Conservation (phyloP, 2,888 invertebrate genomes). For the Athetis lepigone region DNA sequence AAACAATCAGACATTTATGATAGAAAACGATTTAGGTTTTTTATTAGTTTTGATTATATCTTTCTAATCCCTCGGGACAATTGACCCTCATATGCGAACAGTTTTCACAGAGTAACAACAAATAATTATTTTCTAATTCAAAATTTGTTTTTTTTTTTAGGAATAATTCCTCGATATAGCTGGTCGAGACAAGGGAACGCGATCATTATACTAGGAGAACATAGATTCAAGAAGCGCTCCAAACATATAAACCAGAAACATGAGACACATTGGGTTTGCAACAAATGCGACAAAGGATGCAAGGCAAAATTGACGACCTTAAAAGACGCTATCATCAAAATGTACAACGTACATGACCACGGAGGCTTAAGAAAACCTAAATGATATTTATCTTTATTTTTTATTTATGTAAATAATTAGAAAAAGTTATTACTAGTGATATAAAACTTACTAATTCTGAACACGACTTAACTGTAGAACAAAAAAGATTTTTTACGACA, state of each 20-base stretch:
- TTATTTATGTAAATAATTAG: not conserved
- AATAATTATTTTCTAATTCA: conserved; percentile 13
- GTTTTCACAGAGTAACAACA: too few species aligned
- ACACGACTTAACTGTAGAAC: too few species aligned
- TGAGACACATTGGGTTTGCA: conserved; percentile 87
- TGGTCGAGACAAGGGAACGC: conserved; percentile 87
- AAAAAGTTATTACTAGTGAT: too few species aligned
- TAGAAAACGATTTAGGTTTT: too few species aligned
- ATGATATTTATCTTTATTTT: conserved; percentile 53
- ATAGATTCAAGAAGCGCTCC: conserved; percentile 86
- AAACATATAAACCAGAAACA: conserved; percentile 80
- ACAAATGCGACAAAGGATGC: conserved; percentile 85
- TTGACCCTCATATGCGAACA: too few species aligned
- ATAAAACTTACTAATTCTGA: too few species aligned
- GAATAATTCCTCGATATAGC: conserved; percentile 78
- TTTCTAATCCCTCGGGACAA: too few species aligned
- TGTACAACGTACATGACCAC: conserved; percentile 83
- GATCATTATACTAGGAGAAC: conserved; percentile 83
- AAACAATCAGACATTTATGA: too few species aligned
- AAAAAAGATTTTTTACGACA: too few species aligned
- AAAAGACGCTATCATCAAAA: conserved; percentile 83
- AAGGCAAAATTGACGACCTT: conserved; percentile 84
- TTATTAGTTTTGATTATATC: too few species aligned
- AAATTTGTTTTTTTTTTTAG: conserved; percentile 49
- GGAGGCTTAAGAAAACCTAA: conserved; percentile 71